Base-by-base conservation (phyloP, 2,113 vertebrate genomes). In the Zingel zingel region DNA sequence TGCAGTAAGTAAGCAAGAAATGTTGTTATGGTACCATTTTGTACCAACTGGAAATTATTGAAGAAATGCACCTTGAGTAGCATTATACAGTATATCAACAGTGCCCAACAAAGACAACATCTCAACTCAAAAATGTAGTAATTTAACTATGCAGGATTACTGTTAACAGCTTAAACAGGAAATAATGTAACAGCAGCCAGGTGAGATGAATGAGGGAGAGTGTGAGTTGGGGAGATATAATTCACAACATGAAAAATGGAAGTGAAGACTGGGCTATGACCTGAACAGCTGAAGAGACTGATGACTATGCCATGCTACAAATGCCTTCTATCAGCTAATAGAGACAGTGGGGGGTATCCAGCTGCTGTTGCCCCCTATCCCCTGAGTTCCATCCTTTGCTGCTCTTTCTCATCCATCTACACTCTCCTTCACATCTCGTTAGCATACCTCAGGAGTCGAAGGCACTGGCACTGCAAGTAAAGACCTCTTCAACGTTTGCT, bases 231-330 rank as follows among this genome's bases (percentile, higher is more conserved):
- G 45, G 21, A 79, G 58, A 53, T 72, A 81, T 68, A 5, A 13
- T 70, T 48, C 50, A 30, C 14, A 13, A 74, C 47, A 83, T 77
- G 85, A 91, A 69, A 86, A 89, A 88, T 89, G 61, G 89, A 93
- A 88, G 94, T 90, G 47, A 71, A 47, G 89, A 70, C 78, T 8
- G 93, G 96, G 95, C 94, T 88, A 74, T 0, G 88, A 84, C 93
- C 94, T 95, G 39, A 97, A 92, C 91, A 74, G 84, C 89, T 92
- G 80, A 87, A 84, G 91, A 92, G 94, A 95, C 95, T 93, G 90
- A 91, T 77, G 93, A 95, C 91, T 88, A n/a, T 77, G 88, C 56
- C 62, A 62, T 90, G 91, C 92, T 86, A 92, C 94, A 95, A 84
- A 94, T 89, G 85, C 83, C 90, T 89, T 77, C 92, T 86, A 89